These are phyloP conservation scores for Cinclus mexicanus DNA, from an alignment of 2,113 vertebrate genomes.

Conservation along the genomic window DNA sequence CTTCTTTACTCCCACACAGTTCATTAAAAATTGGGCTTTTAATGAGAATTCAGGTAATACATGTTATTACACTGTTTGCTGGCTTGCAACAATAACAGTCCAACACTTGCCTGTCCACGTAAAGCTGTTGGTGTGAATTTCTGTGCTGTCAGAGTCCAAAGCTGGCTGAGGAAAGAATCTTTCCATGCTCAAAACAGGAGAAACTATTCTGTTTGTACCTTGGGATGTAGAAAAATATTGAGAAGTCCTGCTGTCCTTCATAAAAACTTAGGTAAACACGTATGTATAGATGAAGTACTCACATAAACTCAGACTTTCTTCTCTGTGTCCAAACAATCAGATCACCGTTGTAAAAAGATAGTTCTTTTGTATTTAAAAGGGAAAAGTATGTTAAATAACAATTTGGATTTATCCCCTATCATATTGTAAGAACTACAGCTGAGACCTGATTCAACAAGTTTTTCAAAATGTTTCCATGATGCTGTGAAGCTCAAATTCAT, in stretches of 20 bases:
- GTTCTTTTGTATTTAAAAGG: not conserved
- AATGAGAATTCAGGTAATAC: not conserved
- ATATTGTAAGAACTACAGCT: not conserved
- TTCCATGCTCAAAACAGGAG: not conserved
- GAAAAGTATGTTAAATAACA: not conserved
- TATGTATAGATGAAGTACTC: not conserved
- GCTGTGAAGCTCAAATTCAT: not conserved
- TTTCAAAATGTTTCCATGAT: not conserved
- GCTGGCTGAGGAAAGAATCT: not conserved
- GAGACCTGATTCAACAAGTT: not conserved
- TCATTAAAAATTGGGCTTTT: not conserved
- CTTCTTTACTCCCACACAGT: not conserved
- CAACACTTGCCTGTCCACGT: not conserved
- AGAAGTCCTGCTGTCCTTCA: not conserved
- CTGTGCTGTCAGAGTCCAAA: not conserved
- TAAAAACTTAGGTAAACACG: not conserved
- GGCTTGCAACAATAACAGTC: not conserved
- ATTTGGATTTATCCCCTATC: not conserved
- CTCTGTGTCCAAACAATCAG: not conserved
- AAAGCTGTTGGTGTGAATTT: not conserved
- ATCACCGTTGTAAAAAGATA: not conserved
- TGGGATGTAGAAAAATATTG: not conserved
- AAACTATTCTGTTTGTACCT: not conserved
- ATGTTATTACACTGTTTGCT: not conserved
- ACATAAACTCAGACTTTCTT: not conserved